phyloP scores from a whole-genome alignment of 2,888 invertebrate genomes.

The Rhogogaster chlorosoma region DNA sequence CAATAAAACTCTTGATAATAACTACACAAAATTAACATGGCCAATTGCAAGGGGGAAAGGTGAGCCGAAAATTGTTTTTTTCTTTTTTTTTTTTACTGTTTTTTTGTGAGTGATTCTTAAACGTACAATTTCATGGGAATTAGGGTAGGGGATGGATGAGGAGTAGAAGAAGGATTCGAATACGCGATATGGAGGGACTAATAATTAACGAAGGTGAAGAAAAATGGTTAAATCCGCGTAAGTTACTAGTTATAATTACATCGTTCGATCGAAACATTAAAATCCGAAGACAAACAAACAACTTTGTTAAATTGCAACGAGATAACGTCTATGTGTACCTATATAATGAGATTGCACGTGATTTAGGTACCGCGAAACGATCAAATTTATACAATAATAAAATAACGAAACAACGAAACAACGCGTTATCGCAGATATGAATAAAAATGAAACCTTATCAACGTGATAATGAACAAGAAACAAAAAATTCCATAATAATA shows the following conservation, averaged over 20 bases:
- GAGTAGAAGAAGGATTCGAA: background rate
- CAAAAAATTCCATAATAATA: background rate
- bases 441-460: background rate
- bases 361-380: conserved; percentile 5
- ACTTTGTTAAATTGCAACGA: background rate
- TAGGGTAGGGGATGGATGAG: background rate
- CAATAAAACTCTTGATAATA: conserved; percentile 62
- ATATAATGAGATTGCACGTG: conserved; percentile 11
- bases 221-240: background rate
- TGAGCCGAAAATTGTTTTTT: background rate
- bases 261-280: background rate
- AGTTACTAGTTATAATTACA: background rate
- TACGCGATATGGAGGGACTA: background rate
- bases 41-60: conserved; percentile 64
- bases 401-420: conserved; percentile 18
- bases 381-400: conserved; percentile 6
- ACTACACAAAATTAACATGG: conserved; percentile 66
- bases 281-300: background rate
- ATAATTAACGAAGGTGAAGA: background rate
- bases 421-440: background rate
- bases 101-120: background rate
- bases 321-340: background rate
- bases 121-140: background rate
- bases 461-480: background rate
- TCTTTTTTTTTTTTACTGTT: background rate